These are phyloP conservation scores for Phenacoccus solenopsis DNA, from an alignment of 1,140 invertebrate genomes.

Conservation along the genomic window DNA sequence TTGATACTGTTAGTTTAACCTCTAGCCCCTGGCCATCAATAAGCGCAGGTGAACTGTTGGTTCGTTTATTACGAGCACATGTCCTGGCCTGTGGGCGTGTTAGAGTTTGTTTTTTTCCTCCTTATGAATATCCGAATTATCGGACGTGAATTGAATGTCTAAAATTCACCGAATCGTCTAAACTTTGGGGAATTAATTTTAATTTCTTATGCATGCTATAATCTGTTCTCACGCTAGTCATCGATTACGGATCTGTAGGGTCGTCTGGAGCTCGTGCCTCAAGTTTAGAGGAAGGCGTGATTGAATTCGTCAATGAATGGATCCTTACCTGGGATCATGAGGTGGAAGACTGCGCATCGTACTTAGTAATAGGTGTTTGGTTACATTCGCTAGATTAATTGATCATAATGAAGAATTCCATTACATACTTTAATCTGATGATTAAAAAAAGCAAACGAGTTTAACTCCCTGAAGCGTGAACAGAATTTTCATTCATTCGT, in stretches of 20 bases:
- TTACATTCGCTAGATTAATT: background rate
- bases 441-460: no score
- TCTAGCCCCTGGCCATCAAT: background rate
- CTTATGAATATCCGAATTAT: background rate
- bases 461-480: no score
- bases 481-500: no score
- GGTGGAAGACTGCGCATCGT: background rate
- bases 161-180: background rate
- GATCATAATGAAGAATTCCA: background rate
- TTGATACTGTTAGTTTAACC: conserved; percentile 2
- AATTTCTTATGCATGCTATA: background rate
- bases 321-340: no score
- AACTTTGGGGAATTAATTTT: background rate
- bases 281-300: background rate
- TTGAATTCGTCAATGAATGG: background rate
- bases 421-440: no score
- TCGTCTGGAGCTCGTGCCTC: background rate
- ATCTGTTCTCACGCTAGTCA: background rate
- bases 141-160: background rate
- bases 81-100: background rate
- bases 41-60: background rate
- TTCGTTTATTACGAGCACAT: background rate
- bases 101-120: background rate
- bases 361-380: background rate
- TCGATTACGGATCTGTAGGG: no score